Percentiles rank a stretch among this genome's conserved stretches.
Conservation (phyloP, 35 echinoderm and acorn worm species). For the Strongylocentrotus purpuratus region DNA sequence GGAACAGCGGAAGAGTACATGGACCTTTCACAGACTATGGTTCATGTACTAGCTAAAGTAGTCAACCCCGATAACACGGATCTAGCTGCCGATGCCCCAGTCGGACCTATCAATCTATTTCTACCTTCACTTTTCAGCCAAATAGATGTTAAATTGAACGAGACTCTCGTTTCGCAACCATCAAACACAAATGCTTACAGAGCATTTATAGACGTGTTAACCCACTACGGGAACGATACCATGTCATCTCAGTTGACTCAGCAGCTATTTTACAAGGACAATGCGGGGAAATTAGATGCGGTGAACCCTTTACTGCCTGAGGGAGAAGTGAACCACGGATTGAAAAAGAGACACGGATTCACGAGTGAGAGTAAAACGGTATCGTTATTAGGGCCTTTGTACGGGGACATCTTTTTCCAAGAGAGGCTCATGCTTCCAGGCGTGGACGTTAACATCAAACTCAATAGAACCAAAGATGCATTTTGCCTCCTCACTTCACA, state of each 20-base stretch:
- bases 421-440: slow-evolving; percentile 51
- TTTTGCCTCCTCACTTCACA: slow-evolving; percentile 64
- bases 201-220: slow-evolving; percentile 59
- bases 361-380: slow-evolving; percentile 50
- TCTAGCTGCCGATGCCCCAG: slow-evolving; percentile 41
- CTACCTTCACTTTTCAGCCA: slow-evolving; percentile 65
- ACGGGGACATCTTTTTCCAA: slow-evolving; percentile 74
- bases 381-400: slow-evolving; percentile 63
- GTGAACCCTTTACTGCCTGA: slow-evolving; percentile 36
- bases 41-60: slow-evolving; percentile 62
- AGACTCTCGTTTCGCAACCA: slow-evolving; percentile 54
- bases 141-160: slow-evolving; percentile 71
- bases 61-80: slow-evolving; percentile 19
- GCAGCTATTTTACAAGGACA: slow-evolving; percentile 83
- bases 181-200: slow-evolving; percentile 77
- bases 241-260: slow-evolving; percentile 65
- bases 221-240: slow-evolving; percentile 53
- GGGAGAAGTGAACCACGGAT: slow-evolving; percentile 49
- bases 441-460: slow-evolving; percentile 69
- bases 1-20: slow-evolving; percentile 69
- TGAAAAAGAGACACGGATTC: slow-evolving; percentile 54
- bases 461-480: slow-evolving; percentile 56
- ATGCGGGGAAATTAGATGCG: slow-evolving; percentile 61
- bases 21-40: slow-evolving; percentile 60
- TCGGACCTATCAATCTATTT: slow-evolving; percentile 63